A percentile compares a stretch with the other conserved stretches of the same genome.
Evolutionary conservation across 2,888 invertebrate genomes (phyloP).

Genomic region (Plebejus argus): DNA sequence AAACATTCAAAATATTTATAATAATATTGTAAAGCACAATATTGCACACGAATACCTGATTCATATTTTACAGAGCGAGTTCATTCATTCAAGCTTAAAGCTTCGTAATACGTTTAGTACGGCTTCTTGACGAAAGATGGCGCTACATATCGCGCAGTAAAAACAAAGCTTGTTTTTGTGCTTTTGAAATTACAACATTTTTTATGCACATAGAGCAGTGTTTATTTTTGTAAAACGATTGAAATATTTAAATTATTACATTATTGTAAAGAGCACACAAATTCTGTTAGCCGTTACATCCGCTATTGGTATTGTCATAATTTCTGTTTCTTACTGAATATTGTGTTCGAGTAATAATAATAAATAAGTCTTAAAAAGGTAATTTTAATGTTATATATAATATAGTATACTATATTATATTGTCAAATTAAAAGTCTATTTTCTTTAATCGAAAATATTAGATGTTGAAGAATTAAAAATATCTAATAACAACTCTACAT

Average conservation of each 20-base stretch:
- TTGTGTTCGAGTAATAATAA: too few species aligned
- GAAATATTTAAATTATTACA: neutral
- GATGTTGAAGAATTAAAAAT: neutral
- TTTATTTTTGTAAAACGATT: neutral
- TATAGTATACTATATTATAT: too few species aligned
- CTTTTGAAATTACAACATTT: neutral
- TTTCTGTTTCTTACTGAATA: too few species aligned
- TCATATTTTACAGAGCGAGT: neutral
- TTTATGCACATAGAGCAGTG: neutral
- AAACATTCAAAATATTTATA: neutral
- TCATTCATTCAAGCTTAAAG: conserved; percentile 25
- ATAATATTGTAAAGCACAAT: neutral
- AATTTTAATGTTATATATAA: too few species aligned
- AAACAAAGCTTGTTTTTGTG: neutral
- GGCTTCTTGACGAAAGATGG: conserved; percentile 67
- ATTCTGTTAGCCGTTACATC: too few species aligned
- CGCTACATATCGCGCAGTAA: conserved; percentile 49
- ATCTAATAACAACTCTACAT: neutral
- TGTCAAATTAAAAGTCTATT: too few species aligned
- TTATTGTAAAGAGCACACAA: too few species aligned
- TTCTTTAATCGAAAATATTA: neutral
- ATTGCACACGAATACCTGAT: neutral
- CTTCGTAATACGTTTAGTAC: conserved; percentile 46
- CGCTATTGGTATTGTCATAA: too few species aligned
- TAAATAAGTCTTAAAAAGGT: too few species aligned